These are phyloP conservation scores for Lampris incognitus DNA, from an alignment of 2,113 vertebrate genomes.

Conservation along the genomic window DNA sequence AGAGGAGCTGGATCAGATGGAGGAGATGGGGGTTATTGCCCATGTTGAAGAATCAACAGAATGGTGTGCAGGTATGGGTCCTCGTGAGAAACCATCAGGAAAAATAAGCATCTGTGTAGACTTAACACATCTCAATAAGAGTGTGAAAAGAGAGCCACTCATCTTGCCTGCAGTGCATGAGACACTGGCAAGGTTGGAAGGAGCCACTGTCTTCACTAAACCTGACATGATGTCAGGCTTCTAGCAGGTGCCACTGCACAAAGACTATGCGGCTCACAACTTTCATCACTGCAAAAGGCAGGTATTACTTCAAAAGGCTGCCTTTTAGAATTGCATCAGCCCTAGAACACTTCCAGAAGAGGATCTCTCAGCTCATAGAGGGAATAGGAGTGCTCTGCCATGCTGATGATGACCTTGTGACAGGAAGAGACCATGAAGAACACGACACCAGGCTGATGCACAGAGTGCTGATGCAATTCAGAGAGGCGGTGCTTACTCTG, in stretches of 20 bases:
- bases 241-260: conserved; percentile 27
- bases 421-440: conserved; percentile 6
- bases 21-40: conserved; percentile 27
- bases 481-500: conserved; percentile 12
- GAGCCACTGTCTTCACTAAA: conserved; percentile 32
- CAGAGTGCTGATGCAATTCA: conserved; percentile 7
- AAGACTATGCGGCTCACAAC: conserved; percentile 9
- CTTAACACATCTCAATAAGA: conserved; percentile 40
- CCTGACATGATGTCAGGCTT: conserved; percentile 27
- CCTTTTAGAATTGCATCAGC: conserved; percentile 19
- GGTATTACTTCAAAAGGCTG: conserved; percentile 32
- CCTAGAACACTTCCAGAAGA: conserved; percentile 29
- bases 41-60: conserved; percentile 6
- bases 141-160: conserved; percentile 26
- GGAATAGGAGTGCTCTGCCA: conserved; percentile 30
- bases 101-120: conserved; percentile 27
- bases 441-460: conserved; percentile 31
- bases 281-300: conserved; percentile 25
- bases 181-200: conserved; percentile 30
- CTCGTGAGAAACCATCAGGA: conserved; percentile 16
- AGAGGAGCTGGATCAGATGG: conserved; percentile 16
- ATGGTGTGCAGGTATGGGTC: conserved; percentile 33
- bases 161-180: conserved; percentile 37
- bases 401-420: conserved; percentile 12
- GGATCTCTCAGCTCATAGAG: conserved; percentile 19